Evolutionary conservation across 1,140 invertebrate species (phyloP), one percentile per base, ranked within the genome.

Genomic region (Trichonephila clavipes): DNA sequence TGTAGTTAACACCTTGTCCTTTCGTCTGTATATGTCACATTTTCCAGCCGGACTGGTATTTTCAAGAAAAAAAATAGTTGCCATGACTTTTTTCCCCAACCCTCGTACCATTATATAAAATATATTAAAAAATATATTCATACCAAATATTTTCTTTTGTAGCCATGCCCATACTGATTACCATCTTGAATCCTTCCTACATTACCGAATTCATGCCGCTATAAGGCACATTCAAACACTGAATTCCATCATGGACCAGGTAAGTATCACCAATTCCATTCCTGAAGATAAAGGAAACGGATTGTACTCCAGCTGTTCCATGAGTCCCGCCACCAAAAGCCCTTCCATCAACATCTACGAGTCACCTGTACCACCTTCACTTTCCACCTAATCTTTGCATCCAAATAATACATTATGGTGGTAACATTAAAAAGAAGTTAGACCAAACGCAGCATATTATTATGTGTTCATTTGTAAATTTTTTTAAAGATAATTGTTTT

Each of bases 131-230:
- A 6, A 66, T 10, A n/a, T n/a, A 14, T 66, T n/a, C 4, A 24
- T n/a, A 24, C 12, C 2, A 64, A 64, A 58, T 85, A 24, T 77
- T 89, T 21, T 12, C 2, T 16, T 18, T 86, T 19, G 86, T 59
- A 98, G 98, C 95, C 98, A 97, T 96, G 97, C 98, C 95, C 99
- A 97, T 95, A 98, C 98, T 24, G 97, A 98, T 7, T 99, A 99
- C 96, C 97, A 97, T 2, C 96, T 99, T 87, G 98, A 99, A 95
- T 98, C 98, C 1, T 97, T 98, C 87, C 96, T 99, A 40, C 98
- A 99, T 96, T 99, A 99, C 96, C 97, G 98, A 94, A 98, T 99
- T 94, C 98, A 99, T 95, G 97, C 97, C 0, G 97, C 97, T 91
- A 95, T 98, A 16, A 96, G 97, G 94, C 97, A 97, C 81, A 94